Base-by-base conservation (phyloP, 1,140 invertebrate species). In the Nixonia krombeini region DNA sequence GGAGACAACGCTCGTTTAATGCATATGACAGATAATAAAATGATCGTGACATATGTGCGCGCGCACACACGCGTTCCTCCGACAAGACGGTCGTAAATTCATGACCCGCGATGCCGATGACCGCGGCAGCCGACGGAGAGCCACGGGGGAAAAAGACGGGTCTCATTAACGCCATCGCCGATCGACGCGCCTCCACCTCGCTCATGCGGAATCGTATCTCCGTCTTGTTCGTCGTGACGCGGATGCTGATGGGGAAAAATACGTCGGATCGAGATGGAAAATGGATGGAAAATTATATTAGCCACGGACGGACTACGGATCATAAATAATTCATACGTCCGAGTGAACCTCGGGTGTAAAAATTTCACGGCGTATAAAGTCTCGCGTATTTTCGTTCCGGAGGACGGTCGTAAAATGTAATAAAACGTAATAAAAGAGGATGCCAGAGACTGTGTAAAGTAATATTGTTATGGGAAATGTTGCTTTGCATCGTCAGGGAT, bases 51-150 rank as follows among this genome's bases (percentile, higher is more conserved):
- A 45, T 59, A 45, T 55, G 55, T 35, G 33, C 40, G 35, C 4
- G 37, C 42, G 33, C 50, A 42, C 47, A 57, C 42, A 41, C 57
- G 61, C 26, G 41, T n/a, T n/a, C 10, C 51, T 13, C 8, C 40
- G 40, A 58, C 38, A 40, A 58, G 49, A 58, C 41, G 31, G 29
- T 52, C 56, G 40, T 67, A 67, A 67, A 61, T 61, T 51, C 17
- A 41, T 66, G 59, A 66, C 58, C 50, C 41, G 15, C 33, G 40
- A 61, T 52, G 64, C 52, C 64, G 57, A 61, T 62, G 64, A 68
- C 57, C 64, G 44, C 15, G 25, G n/a, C 13, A 28, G 37, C 33
- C 41, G 33, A 40, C 33, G 42, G 33, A 40, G 51, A 58, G 41
- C 25, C 46, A 41, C 52, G 21, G 29, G 10, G 18, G n/a, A n/a